Conservation (phyloP, 2,797 vertebrate species). For the Labroides dimidiatus region DNA sequence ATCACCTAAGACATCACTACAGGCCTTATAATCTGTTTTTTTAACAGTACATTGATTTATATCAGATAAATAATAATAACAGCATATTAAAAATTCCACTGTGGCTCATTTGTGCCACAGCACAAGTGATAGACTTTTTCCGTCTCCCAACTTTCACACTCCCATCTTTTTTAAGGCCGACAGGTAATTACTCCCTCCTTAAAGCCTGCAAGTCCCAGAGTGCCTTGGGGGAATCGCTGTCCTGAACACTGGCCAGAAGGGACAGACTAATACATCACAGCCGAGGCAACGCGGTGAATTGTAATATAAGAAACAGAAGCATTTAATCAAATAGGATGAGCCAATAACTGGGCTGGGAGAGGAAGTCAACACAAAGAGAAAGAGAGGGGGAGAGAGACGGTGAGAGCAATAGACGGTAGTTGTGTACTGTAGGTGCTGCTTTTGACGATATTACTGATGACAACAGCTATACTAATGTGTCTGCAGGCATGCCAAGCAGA, state of each 20-base stretch:
- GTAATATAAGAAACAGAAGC: conserved; percentile 21
- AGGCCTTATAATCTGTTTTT: background rate
- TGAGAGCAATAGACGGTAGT: conserved; percentile 3
- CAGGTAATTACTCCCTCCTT: conserved; percentile 53
- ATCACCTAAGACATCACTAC: conserved; percentile 2
- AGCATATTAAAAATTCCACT: background rate
- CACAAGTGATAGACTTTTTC: conserved; percentile 12
- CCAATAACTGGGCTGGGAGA: conserved; percentile 31
- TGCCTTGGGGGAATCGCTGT: conserved; percentile 26
- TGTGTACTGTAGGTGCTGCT: background rate
- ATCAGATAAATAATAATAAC: background rate
- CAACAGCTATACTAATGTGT: conserved; percentile 30
- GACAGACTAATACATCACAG: conserved; percentile 24
- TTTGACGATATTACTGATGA: conserved; percentile 29
- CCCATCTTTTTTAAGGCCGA: conserved; percentile 32
- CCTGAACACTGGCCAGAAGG: conserved; percentile 19
- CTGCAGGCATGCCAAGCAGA: conserved; percentile 14
- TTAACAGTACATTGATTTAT: background rate
- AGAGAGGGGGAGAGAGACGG: background rate
- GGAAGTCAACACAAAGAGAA: background rate
- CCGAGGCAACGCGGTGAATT: conserved; percentile 2
- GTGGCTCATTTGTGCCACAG: background rate
- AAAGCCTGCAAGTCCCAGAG: conserved; percentile 39
- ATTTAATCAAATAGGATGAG: conserved; percentile 44
- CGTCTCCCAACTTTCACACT: background rate